Percentiles rank a stretch among this genome's conserved stretches.
These are phyloP conservation scores for Phalloptychus januarius DNA, from an alignment of 2,797 vertebrate species.

Conservation along the genomic window DNA sequence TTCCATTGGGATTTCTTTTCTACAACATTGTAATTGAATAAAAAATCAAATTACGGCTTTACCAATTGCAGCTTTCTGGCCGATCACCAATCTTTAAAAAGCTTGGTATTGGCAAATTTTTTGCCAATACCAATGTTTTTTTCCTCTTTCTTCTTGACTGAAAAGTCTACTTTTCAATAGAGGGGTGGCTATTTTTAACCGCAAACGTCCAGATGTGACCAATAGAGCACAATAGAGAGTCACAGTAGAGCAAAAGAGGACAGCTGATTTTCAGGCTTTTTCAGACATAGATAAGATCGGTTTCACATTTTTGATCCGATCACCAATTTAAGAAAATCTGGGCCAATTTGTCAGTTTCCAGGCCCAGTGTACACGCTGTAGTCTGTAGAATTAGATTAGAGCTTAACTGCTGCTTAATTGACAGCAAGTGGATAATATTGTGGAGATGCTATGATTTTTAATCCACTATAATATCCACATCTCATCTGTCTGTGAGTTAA, in stretches of 20 bases:
- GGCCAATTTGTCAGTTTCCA: neutral
- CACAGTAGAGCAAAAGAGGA: no score
- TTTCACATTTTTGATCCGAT: neutral
- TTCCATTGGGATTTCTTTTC: neutral
- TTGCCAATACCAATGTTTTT: no score
- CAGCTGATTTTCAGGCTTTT: no score
- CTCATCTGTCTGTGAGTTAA: neutral
- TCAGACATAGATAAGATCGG: neutral
- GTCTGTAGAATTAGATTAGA: neutral
- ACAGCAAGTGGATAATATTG: neutral
- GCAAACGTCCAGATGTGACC: no score
- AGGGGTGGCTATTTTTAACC: no score
- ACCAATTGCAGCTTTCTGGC: no score
- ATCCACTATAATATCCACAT: neutral
- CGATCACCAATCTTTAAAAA: no score
- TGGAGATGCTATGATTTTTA: neutral
- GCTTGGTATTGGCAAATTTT: no score
- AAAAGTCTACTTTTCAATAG: no score
- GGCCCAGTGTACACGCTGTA: neutral
- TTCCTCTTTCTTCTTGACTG: no score
- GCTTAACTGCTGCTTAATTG: neutral
- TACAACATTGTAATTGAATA: neutral
- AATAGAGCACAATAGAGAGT: no score
- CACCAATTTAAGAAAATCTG: neutral
- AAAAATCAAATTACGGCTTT: neutral